A percentile compares a stretch with the other conserved stretches of the same genome.
Conservation (phyloP, 1,140 invertebrate species). For the Drosophila pseudoananassae region DNA sequence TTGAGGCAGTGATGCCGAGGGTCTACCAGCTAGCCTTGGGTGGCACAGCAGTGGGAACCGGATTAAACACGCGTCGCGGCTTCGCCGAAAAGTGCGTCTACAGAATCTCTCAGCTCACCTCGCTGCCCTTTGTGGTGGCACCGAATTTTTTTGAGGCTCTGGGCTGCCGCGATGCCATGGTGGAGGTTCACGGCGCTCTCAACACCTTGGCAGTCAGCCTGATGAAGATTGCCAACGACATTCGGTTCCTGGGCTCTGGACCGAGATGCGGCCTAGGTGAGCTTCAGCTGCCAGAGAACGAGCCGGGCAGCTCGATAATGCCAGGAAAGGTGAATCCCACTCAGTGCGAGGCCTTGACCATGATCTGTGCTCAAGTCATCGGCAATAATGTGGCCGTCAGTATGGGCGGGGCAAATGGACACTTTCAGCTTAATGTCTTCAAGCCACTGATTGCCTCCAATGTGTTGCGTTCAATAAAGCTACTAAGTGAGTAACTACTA, state of each 20-base stretch:
- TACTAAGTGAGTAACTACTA: constrained; percentile 88
- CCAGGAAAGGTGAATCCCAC: constrained; percentile 99
- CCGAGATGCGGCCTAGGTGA: constrained; percentile 98
- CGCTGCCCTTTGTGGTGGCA: constrained; percentile 94
- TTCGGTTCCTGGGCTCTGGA: constrained; percentile 96
- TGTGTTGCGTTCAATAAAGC: constrained; percentile 94
- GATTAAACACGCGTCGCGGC: constrained; percentile 93
- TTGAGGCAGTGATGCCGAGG: constrained; percentile 93
- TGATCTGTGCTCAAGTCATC: constrained; percentile 99
- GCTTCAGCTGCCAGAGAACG: constrained; percentile 97
- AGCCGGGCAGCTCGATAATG: constrained; percentile 99
- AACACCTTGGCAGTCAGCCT: constrained; percentile 96
- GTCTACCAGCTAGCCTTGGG: constrained; percentile 96
- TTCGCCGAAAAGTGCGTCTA: constrained; percentile 95
- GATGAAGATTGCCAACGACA: constrained; percentile 99
- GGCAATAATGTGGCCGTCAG: constrained; percentile 98
- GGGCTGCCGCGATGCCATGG: constrained; percentile 96
- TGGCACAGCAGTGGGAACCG: constrained; percentile 99
- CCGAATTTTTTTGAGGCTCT: constrained; percentile 99
- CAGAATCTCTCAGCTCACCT: constrained; percentile 90
- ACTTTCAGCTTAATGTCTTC: constrained; percentile 99
- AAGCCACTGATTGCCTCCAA: constrained; percentile 99
- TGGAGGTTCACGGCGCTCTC: constrained; percentile 97
- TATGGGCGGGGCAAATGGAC: constrained; percentile 96
- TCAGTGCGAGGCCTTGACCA: constrained; percentile 99